phyloP scores from a whole-genome alignment of 2,797 vertebrate genomes.

The Danio choprae region DNA sequence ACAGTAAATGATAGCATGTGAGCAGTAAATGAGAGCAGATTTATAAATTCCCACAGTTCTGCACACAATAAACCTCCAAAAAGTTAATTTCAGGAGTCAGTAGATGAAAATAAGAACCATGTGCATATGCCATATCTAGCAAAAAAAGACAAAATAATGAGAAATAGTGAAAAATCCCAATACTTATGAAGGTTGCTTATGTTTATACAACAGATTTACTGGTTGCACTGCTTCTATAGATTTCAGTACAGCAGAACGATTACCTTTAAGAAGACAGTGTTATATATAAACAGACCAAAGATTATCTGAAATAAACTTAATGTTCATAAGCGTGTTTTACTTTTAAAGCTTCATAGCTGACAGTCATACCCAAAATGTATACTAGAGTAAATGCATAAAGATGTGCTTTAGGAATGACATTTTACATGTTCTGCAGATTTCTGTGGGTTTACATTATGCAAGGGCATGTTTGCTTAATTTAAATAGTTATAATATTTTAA shows the following conservation, averaged over 20 bases:
- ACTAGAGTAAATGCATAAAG: too few relatives aligned
- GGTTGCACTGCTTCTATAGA: background rate
- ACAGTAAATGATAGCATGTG: conserved; percentile 71
- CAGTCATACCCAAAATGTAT: too few relatives aligned
- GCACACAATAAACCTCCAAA: background rate
- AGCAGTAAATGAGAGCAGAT: conserved; percentile 25
- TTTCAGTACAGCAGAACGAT: background rate
- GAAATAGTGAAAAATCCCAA: background rate
- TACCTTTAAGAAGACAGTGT: background rate
- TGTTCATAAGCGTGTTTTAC: background rate
- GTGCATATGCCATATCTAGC: background rate
- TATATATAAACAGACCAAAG: background rate
- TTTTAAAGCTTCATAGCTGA: too few relatives aligned
- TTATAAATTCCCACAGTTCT: background rate
- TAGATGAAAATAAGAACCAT: background rate
- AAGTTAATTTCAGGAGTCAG: background rate
- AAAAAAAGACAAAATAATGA: background rate
- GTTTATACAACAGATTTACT: background rate
- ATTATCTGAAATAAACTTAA: background rate
- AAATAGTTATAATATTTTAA: too few relatives aligned
- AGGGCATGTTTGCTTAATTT: too few relatives aligned
- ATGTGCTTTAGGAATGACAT: background rate
- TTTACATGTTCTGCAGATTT: too few relatives aligned
- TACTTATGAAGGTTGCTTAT: background rate
- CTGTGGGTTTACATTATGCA: too few relatives aligned